Evolutionary conservation across 1,140 invertebrate species (phyloP).

Genomic region (Neodiprion fabricii): DNA sequence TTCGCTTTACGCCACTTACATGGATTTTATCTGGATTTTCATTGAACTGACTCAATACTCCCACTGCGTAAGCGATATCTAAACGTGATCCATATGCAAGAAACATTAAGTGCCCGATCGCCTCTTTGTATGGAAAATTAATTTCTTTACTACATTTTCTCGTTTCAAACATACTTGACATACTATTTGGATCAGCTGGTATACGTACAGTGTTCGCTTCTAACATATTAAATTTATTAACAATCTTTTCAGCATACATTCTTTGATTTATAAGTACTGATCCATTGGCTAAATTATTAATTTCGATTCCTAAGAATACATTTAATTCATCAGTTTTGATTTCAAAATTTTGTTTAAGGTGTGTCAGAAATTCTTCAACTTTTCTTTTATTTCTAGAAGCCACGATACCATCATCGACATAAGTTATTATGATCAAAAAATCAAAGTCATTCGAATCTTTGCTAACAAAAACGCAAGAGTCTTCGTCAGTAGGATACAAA

Average conservation of each 20-base stretch:
- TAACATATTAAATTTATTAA: slow-evolving; percentile 34
- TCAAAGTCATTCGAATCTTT: slow-evolving; percentile 26
- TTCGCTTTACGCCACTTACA: slow-evolving; percentile 35
- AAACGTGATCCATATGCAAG: slow-evolving; percentile 7
- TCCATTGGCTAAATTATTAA: slow-evolving; percentile 40
- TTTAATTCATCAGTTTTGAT: slow-evolving; percentile 18
- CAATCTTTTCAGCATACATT: slow-evolving; percentile 33
- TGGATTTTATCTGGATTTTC: slow-evolving; percentile 27
- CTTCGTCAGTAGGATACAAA: slow-evolving; percentile 28
- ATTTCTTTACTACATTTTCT: slow-evolving; percentile 25
- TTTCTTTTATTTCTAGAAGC: slow-evolving; percentile 17
- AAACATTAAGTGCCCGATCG: slow-evolving; percentile 11
- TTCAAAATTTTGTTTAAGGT: slow-evolving; percentile 26
- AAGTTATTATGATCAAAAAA: slow-evolving; percentile 20
- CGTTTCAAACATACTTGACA: too few species aligned
- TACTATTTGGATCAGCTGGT: too few species aligned
- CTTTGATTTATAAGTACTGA: slow-evolving; percentile 44
- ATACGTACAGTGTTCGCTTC: slow-evolving; percentile 35
- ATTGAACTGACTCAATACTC: slow-evolving; percentile 21
- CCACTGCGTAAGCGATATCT: slow-evolving; percentile 37
- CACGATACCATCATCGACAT: slow-evolving; percentile 26
- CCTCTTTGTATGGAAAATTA: slow-evolving; percentile 13
- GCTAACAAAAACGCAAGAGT: slow-evolving; percentile 29
- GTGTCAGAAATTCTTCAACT: slow-evolving; percentile 11
- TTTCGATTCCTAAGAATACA: slow-evolving; percentile 35